Percentiles rank a stretch among this genome's conserved stretches.
phyloP scores from a whole-genome alignment of 2,113 vertebrate species.

The Myanophis thanlyinensis region DNA sequence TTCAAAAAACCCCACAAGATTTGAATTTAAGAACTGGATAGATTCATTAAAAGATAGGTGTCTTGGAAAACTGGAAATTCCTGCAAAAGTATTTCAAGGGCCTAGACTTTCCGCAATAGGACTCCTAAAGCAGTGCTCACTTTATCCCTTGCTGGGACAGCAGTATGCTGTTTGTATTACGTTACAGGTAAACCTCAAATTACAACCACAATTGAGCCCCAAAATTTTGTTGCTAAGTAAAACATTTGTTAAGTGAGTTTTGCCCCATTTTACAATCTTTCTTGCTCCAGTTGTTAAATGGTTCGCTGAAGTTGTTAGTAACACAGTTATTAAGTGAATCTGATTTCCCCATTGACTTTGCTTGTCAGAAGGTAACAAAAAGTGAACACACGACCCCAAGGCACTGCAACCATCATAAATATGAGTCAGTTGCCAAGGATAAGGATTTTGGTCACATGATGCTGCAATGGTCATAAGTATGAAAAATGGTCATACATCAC shows the following conservation, averaged over 20 bases:
- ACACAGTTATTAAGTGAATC: background rate
- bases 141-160: background rate
- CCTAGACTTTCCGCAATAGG: background rate
- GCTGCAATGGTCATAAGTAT: background rate
- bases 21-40: background rate
- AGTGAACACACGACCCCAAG: background rate
- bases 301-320: background rate
- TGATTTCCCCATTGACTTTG: background rate
- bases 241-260: background rate
- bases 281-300: background rate
- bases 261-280: background rate
- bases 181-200: background rate
- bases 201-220: background rate
- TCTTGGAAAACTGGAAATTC: background rate
- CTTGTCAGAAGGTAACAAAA: background rate
- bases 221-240: background rate
- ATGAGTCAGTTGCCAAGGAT: background rate
- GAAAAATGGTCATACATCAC: background rate
- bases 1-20: background rate
- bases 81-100: background rate
- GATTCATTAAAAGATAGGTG: background rate
- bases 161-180: background rate
- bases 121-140: background rate
- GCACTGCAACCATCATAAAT: background rate
- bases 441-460: background rate